Conservation (phyloP, 35 echinoderm and acorn worm genomes). For the Holothuria glaberrima region DNA sequence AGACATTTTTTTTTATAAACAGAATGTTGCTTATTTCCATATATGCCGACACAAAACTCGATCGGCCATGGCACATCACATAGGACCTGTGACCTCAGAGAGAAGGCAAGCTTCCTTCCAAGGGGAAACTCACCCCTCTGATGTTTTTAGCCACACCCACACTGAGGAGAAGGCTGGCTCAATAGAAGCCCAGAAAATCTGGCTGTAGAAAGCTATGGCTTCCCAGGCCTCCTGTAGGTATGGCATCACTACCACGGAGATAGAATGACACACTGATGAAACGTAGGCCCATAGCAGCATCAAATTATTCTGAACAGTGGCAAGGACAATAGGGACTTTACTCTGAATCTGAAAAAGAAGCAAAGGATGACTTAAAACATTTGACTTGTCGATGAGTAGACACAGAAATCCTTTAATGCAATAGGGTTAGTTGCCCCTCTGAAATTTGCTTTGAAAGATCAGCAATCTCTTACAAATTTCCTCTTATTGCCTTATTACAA, state of each 20-base stretch:
- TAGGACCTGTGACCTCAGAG: too few species aligned
- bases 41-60: too few species aligned
- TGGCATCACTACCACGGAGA: slow-evolving; percentile 9
- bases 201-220: slow-evolving; percentile 27
- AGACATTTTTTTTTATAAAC: too few species aligned
- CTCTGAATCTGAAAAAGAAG: slow-evolving; percentile 17
- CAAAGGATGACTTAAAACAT: not conserved
- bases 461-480: too few species aligned
- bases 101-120: not conserved
- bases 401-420: too few species aligned
- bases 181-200: slow-evolving; percentile 49
- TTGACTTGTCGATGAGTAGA: too few species aligned
- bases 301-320: slow-evolving; percentile 30
- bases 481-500: too few species aligned
- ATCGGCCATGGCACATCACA: too few species aligned
- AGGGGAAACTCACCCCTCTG: slow-evolving; percentile 40
- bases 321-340: slow-evolving; percentile 41
- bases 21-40: too few species aligned
- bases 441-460: too few species aligned
- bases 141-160: slow-evolving; percentile 56
- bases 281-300: not conserved
- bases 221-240: slow-evolving; percentile 37
- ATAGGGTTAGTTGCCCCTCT: too few species aligned
- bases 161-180: slow-evolving; percentile 44
- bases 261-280: not conserved